These are phyloP conservation scores for Knipowitschia caucasica DNA, from an alignment of 2,797 vertebrate species.

Conservation along the genomic window DNA sequence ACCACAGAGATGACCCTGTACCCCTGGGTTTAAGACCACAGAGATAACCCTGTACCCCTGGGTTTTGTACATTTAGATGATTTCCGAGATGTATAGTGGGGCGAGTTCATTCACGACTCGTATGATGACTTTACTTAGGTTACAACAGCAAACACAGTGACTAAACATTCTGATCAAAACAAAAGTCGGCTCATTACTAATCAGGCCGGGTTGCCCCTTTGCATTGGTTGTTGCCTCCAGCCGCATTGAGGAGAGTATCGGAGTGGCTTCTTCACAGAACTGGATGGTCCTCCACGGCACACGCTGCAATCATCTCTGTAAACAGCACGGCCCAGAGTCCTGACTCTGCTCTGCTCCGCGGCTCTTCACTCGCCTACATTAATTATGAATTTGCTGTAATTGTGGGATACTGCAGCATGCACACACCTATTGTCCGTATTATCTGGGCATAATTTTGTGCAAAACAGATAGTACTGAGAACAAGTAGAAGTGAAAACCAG, in stretches of 20 bases:
- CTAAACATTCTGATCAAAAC: too few relatives aligned
- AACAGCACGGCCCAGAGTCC: constrained; percentile 42
- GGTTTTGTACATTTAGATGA: too few relatives aligned
- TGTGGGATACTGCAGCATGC: constrained; percentile 2
- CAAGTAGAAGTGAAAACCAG: background rate
- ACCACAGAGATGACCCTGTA: too few relatives aligned
- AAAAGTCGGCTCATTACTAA: too few relatives aligned
- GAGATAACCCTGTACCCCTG: too few relatives aligned
- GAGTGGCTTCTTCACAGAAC: constrained; percentile 26
- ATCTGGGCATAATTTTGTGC: background rate
- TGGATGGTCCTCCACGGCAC: constrained; percentile 39
- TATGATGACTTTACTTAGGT: too few relatives aligned
- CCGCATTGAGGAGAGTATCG: constrained; percentile 31
- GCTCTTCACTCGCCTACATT: constrained; percentile 36
- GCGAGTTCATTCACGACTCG: too few relatives aligned
- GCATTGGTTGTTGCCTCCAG: constrained; percentile 22
- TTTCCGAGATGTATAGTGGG: too few relatives aligned
- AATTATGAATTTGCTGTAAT: constrained; percentile 53
- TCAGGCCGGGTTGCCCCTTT: constrained; percentile 18
- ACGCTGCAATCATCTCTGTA: constrained; percentile 42
- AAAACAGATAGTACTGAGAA: background rate
- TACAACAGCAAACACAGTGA: too few relatives aligned
- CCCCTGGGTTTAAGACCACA: too few relatives aligned
- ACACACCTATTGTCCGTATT: background rate
- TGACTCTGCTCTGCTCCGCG: constrained; percentile 30